A percentile compares a stretch with the other conserved stretches of the same genome.
Evolutionary conservation across 2,797 vertebrate species (phyloP).

Genomic region (Argentina silus): DNA sequence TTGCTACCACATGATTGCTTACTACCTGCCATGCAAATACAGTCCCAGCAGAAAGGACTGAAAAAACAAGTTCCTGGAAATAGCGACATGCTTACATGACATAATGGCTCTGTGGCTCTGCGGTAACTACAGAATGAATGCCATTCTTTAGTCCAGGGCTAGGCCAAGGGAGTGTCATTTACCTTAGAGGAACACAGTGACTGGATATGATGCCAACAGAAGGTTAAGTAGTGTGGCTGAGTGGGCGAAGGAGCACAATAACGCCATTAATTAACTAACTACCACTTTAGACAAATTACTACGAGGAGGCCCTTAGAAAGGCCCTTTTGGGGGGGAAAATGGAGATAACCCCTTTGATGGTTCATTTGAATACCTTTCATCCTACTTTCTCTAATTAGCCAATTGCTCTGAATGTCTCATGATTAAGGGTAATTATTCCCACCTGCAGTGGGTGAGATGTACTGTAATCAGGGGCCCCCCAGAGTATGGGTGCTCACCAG

Average conservation of each 20-base stretch:
- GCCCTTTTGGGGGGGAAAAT: neutral
- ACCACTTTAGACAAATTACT: slow-evolving; percentile 21
- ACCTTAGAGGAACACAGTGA: slow-evolving; percentile 31
- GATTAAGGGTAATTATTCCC: slow-evolving; percentile 46
- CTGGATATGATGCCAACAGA: slow-evolving; percentile 24
- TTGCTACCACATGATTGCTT: too few species aligned
- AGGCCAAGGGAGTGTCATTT: neutral
- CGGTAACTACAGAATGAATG: neutral
- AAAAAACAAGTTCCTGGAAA: too few species aligned
- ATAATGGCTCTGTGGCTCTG: neutral
- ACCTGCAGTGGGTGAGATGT: slow-evolving; percentile 36
- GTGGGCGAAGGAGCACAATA: slow-evolving; percentile 29
- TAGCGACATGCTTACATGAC: too few species aligned
- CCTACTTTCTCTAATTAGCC: slow-evolving; percentile 38
- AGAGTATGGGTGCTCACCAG: slow-evolving; percentile 27
- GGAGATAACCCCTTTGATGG: slow-evolving; percentile 8
- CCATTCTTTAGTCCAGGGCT: neutral
- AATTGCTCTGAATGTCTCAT: slow-evolving; percentile 42
- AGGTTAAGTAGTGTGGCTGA: slow-evolving; percentile 26
- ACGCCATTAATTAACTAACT: slow-evolving; percentile 12
- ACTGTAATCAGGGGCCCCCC: slow-evolving; percentile 34
- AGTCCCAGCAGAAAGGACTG: neutral
- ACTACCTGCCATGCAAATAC: neutral
- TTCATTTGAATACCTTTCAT: slow-evolving; percentile 35
- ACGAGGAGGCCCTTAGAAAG: slow-evolving; percentile 18